Evolutionary conservation across 2,888 invertebrate genomes (phyloP), one percentile per base, ranked within the genome.

Genomic region (Drosophila subsilvestris): DNA sequence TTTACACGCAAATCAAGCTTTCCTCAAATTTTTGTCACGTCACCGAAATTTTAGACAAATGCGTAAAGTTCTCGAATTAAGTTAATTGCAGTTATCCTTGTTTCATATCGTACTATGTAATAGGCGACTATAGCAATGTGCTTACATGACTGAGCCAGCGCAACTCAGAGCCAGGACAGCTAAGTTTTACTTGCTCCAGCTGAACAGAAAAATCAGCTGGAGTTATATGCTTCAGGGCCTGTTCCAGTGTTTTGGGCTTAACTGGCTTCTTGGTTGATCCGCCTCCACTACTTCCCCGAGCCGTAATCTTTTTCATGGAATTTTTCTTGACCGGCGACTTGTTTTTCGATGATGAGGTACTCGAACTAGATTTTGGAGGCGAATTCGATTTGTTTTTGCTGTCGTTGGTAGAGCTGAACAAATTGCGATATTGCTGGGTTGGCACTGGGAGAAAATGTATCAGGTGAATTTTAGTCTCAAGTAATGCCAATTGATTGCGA

Each of bases 61-160:
- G 3, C 10, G 10, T 32, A 0, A 4, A 29, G 12, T 4, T 4
- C 3, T 32, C 3, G 10, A 12, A 4, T 12, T 32, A 32, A 32
- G 9, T 32, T 32, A 12, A 12, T 29, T 12, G 4, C 1, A 4
- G 3, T 32, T 32, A 12, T 12, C 12, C 12, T 10, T 8, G 32
- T 27, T 2, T 27, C 8, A 9, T 27, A 9, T 27, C 9, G 9
- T 27, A 27, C 8, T 27, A 27, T 27, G 9, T 12, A 32, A 32
- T 3, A 9, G 29, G 10, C 29, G 32, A 32, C 32, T 29, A 27
- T 10, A 14, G 3, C 0, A 12, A 12, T 37, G 0, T 17, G 8
- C 94, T 94, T 54, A 96, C 93, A 88, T 95, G 95, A 88, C 95
- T 95, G 27, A 96, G 88, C 96, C 96, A 95, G 25, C 94, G 92